These are phyloP conservation scores for Myanophis thanlyinensis DNA, from an alignment of 2,113 vertebrate genomes.

Conservation along the genomic window DNA sequence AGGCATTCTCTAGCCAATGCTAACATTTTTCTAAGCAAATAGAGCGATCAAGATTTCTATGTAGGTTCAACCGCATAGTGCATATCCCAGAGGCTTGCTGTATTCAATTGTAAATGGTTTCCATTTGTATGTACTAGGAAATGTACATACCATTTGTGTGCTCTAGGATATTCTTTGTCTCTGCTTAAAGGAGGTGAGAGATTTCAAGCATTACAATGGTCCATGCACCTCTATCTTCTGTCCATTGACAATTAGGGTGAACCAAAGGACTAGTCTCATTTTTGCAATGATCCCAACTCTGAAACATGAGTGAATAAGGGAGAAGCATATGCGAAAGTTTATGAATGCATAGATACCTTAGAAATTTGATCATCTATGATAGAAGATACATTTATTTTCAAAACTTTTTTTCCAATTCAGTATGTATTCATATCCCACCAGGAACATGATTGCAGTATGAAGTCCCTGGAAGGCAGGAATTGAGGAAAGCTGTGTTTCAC, in stretches of 20 bases:
- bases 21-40: not conserved
- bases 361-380: not conserved
- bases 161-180: not conserved
- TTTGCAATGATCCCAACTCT: not conserved
- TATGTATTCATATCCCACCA: not conserved
- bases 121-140: not conserved
- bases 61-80: not conserved
- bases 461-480: not conserved
- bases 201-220: not conserved
- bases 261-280: not conserved
- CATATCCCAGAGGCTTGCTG: not conserved
- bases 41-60: not conserved
- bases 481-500: not conserved
- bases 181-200: not conserved
- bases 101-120: too few species aligned
- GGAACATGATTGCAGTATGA: not conserved
- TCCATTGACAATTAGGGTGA: not conserved
- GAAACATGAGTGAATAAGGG: not conserved
- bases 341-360: not conserved
- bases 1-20: not conserved
- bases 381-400: not conserved
- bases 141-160: not conserved
- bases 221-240: not conserved
- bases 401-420: not conserved
- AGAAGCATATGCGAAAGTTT: not conserved